Evolutionary conservation across 2,797 vertebrate species (phyloP).

Genomic region (Pipistrellus nathusii): DNA sequence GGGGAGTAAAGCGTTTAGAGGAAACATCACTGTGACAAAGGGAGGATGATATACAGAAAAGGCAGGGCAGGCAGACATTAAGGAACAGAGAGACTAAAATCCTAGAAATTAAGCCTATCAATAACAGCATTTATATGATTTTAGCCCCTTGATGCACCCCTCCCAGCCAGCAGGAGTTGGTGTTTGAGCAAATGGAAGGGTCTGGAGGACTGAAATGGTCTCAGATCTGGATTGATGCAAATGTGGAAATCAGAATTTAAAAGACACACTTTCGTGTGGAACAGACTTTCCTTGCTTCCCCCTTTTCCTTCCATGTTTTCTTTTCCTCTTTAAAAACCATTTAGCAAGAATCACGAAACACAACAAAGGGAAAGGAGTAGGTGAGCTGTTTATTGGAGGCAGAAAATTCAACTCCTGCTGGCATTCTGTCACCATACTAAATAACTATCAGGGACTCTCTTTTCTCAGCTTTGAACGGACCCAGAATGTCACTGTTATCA

Average conservation of each 20-base stretch:
- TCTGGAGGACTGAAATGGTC: background rate
- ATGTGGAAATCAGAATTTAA: constrained; percentile 43
- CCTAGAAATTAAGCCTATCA: background rate
- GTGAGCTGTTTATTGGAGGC: background rate
- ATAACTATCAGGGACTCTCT: background rate
- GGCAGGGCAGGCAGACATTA: background rate
- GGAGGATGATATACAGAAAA: constrained; percentile 48
- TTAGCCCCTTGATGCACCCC: rapidly evolving
- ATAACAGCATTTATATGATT: background rate
- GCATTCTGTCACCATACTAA: background rate
- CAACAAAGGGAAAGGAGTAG: background rate
- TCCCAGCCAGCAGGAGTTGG: background rate
- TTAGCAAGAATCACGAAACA: background rate
- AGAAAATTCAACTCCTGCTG: background rate
- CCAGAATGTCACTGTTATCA: constrained; percentile 69
- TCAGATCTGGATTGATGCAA: background rate
- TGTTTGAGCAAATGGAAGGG: background rate
- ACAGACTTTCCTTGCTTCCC: background rate
- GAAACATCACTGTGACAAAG: constrained; percentile 45
- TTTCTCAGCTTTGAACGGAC: constrained; percentile 48
- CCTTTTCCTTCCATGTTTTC: constrained; percentile 28
- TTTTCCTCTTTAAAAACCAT: constrained; percentile 59
- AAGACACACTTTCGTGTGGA: background rate
- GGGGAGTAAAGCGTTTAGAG: constrained; percentile 57
- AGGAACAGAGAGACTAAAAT: background rate